Evolutionary conservation across 2,888 invertebrate genomes (phyloP), one percentile per base, ranked within the genome.

Genomic region (Platynereis dumerilii): DNA sequence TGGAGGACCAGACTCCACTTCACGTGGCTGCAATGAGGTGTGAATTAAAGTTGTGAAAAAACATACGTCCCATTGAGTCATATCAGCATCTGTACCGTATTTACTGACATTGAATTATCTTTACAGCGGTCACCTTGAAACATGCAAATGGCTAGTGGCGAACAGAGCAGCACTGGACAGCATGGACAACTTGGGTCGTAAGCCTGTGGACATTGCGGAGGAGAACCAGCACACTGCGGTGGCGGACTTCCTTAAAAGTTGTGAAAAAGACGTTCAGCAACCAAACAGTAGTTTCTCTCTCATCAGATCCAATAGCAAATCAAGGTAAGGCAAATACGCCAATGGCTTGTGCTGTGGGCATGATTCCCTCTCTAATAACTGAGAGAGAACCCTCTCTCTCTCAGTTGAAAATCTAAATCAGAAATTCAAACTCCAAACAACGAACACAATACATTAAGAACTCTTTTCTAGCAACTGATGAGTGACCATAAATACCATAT

Each of bases 101-200:
- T 15, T 17, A n/a, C n/a, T n/a, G n/a, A 52, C 52, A 22, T 52
- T 3, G 12, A 5, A 34, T 7, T 34, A 34, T 61, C 17, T 12
- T 28, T 63, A 42, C 71, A 81, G 81, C 58, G 80, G 80, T 20
- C 77, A 79, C 65, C 58, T 80, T 61, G 77, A 79, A 59, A 78
- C 76, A 70, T 78, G 78, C 3, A 80, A 78, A 67, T 81, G 80
- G 80, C 71, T 81, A 67, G 76, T 80, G 56, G 79, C 77, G 7
- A 80, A 81, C 68, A 62, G 75, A 10, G 75, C 78, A 1, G 65
- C 67, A 15, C 55, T 81, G 3, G 71, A 73, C 24, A 74, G 69
- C 0, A 72, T 72, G 56, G 80, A 80, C 68, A 70, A 67, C 52
- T 70, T 75, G 63, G 79, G 75, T 2, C 73, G 79, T 2, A 78